A percentile compares a stretch with the other conserved stretches of the same genome.
Conservation (phyloP, 2,113 vertebrate genomes). For the Lepidothrix coronata region DNA sequence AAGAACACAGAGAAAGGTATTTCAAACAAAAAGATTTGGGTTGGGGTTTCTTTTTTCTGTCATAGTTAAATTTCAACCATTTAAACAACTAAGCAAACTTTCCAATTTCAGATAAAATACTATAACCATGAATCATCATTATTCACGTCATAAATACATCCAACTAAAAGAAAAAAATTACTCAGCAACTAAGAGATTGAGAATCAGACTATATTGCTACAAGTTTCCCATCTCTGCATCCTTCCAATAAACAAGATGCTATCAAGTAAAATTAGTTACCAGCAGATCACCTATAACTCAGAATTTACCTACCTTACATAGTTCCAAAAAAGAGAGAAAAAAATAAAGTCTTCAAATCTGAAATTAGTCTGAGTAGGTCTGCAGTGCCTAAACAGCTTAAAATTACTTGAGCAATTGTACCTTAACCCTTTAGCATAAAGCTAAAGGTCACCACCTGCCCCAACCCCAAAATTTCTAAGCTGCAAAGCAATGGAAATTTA, state of each 20-base stretch:
- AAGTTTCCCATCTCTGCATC: neutral
- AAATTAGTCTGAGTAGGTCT: neutral
- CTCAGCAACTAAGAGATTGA: neutral
- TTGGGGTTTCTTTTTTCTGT: neutral
- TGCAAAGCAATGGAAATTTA: neutral
- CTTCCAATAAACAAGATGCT: neutral
- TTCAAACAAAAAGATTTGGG: neutral
- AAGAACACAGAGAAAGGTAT: neutral
- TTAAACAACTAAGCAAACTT: neutral
- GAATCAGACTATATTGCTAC: neutral
- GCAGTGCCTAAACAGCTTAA: neutral
- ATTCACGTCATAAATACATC: neutral
- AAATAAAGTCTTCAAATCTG: neutral
- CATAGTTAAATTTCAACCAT: neutral
- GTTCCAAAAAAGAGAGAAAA: accelerated
- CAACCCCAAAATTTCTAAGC: neutral
- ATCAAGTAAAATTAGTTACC: neutral
- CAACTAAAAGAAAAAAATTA: neutral
- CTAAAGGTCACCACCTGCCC: neutral
- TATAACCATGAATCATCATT: neutral
- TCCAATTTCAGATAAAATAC: neutral
- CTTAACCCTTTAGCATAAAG: neutral
- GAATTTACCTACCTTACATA: neutral
- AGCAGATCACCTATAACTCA: neutral
- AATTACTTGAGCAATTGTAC: neutral